Conservation (phyloP, 2,113 vertebrate genomes). For the Ariopsis seemanni region DNA sequence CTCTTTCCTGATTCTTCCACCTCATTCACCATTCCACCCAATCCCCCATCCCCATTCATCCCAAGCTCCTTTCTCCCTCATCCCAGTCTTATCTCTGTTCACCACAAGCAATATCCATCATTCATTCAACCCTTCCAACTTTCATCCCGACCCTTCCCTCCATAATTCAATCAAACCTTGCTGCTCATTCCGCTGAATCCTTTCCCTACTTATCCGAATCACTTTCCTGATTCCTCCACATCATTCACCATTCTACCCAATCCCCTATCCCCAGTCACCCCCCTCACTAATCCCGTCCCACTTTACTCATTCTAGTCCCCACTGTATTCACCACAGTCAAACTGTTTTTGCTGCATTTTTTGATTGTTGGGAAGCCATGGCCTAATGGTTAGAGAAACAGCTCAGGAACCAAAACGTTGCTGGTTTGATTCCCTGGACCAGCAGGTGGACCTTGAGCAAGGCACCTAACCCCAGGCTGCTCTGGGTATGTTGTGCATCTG, state of each 20-base stretch:
- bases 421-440: no score
- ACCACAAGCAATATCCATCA: background rate
- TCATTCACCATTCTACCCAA: background rate
- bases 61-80: background rate
- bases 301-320: background rate
- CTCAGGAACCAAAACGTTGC: no score
- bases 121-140: background rate
- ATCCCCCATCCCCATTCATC: background rate
- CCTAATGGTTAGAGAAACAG: no score
- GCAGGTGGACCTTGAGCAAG: no score
- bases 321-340: background rate
- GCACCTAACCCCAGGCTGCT: no score
- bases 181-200: background rate
- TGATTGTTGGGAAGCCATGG: no score
- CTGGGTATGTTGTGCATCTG: no score
- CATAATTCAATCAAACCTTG: background rate
- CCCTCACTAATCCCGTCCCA: background rate
- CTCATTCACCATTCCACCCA: background rate
- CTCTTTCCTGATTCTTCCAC: background rate
- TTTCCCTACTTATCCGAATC: background rate
- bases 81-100: background rate
- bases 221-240: background rate
- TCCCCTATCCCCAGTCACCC: background rate
- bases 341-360: no score
- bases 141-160: background rate